Base-by-base conservation (phyloP, 1,140 invertebrate genomes). In the Thereuonema tuberculata region DNA sequence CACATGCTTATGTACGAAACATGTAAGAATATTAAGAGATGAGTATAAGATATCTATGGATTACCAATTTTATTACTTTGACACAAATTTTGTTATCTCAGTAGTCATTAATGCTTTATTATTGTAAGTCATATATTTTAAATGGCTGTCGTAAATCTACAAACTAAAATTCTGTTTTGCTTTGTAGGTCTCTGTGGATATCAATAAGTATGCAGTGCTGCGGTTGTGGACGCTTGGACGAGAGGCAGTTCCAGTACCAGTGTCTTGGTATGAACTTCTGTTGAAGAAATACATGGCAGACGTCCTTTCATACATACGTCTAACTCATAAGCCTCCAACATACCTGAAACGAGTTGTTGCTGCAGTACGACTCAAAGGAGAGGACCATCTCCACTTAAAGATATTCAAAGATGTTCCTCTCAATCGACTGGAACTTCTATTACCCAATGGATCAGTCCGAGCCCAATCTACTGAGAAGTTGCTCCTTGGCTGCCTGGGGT, bases 311-410 rank as follows among this genome's bases (percentile, higher is more conserved):
- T 5, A 9, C 21, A 21, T 5, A 50, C 3, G 9, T 50, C n/a
- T 24, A 5, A 12, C 17, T 21, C 17, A 9, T 5, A 12, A 5
- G 17, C 21, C 48, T 20, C 21, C 48, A 21, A 12, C 17, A 24
- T 50, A 50, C 48, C 21, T 50, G 48, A 50, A 21, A 50, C 48
- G 48, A n/a, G 48, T 50, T 21, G 48, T 50, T 50, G 48, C 48
- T 12, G 48, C 24, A 5, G 21, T 24, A 5, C 17, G 48, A 9
- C 24, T 50, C 17, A 50, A 50, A 50, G 21, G n/a, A 5, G 53
- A 55, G 9, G 9, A 14, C 3, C 3, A 9, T 14, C 27, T 55
- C 17, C 53, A 55, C 3, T 14, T 55, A 14, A 55, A 55, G 23
- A 25, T 25, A 14, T 55, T 27, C 21, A 14, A 25, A 55, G 53